Percentiles rank a stretch among this genome's conserved stretches.
These are phyloP conservation scores for Marisa cornuarietis DNA, from an alignment of 1,140 invertebrate species.

Conservation along the genomic window DNA sequence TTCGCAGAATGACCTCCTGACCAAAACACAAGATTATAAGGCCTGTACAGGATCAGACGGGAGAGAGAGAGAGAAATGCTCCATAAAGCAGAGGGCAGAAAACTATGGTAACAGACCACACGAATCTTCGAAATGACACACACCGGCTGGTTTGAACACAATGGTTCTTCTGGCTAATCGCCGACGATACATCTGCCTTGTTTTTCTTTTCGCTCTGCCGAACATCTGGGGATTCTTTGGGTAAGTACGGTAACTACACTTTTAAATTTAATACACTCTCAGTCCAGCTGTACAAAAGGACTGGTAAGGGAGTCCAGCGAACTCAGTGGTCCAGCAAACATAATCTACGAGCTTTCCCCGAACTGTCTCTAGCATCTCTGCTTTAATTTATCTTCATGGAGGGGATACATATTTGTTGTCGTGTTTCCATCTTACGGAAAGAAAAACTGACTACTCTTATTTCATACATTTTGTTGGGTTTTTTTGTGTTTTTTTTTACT, in stretches of 20 bases:
- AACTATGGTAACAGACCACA: neutral
- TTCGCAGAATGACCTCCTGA: neutral
- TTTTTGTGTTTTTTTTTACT: too few relatives aligned
- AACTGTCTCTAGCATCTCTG: neutral
- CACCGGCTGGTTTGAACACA: neutral
- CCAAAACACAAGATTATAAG: neutral
- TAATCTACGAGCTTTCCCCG: neutral
- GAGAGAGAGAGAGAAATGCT: neutral
- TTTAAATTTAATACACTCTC: too few relatives aligned
- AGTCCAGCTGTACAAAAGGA: too few relatives aligned
- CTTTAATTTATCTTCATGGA: neutral
- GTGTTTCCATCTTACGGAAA: neutral
- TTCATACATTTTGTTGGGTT: too few relatives aligned
- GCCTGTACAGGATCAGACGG: neutral
- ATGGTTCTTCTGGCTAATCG: slow-evolving; percentile 11
- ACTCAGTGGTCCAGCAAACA: too few relatives aligned
- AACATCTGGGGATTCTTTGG: slow-evolving; percentile 22
- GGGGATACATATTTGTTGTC: neutral
- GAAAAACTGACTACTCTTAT: neutral
- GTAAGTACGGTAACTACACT: slow-evolving; percentile 7
- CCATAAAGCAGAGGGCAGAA: neutral
- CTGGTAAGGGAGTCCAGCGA: too few relatives aligned
- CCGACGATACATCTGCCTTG: neutral
- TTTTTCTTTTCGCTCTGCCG: slow-evolving; percentile 14
- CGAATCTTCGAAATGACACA: slow-evolving; percentile 9